These are phyloP conservation scores for Leucoraja ocellata DNA, from an alignment of 2,797 vertebrate genomes.

Conservation along the genomic window DNA sequence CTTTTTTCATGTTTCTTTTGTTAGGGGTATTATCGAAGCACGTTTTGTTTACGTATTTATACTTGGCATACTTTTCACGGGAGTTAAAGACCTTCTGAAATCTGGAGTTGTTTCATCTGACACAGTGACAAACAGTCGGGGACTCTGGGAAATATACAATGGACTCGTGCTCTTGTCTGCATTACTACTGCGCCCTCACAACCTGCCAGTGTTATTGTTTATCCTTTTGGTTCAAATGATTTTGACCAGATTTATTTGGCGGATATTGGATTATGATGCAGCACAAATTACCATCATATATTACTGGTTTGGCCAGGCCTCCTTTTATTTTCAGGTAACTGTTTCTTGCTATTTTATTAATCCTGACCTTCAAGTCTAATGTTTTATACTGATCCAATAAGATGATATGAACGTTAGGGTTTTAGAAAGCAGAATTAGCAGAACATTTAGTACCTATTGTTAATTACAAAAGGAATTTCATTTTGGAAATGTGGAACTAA, in stretches of 20 bases:
- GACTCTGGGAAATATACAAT: slow-evolving; percentile 83
- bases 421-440: neutral
- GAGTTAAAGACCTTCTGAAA: slow-evolving; percentile 79
- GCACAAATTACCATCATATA: slow-evolving; percentile 86
- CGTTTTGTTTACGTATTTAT: slow-evolving; percentile 89
- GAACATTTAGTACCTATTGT: neutral
- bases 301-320: slow-evolving; percentile 94
- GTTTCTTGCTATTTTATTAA: neutral
- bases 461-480: neutral
- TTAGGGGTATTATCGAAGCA: slow-evolving; percentile 86
- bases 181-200: slow-evolving; percentile 79
- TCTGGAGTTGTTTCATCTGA: slow-evolving; percentile 72
- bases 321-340: slow-evolving; percentile 81
- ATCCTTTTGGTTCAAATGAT: slow-evolving; percentile 76
- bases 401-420: neutral
- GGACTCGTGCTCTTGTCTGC: slow-evolving; percentile 79
- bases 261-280: slow-evolving; percentile 69
- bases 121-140: slow-evolving; percentile 59
- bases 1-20: slow-evolving; percentile 34
- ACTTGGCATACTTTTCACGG: slow-evolving; percentile 85
- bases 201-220: slow-evolving; percentile 78
- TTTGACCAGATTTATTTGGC: slow-evolving; percentile 81
- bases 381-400: neutral
- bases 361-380: neutral
- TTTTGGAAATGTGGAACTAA: neutral